Conservation (phyloP, 2,113 vertebrate genomes). For the Gadus chalcogrammus region DNA sequence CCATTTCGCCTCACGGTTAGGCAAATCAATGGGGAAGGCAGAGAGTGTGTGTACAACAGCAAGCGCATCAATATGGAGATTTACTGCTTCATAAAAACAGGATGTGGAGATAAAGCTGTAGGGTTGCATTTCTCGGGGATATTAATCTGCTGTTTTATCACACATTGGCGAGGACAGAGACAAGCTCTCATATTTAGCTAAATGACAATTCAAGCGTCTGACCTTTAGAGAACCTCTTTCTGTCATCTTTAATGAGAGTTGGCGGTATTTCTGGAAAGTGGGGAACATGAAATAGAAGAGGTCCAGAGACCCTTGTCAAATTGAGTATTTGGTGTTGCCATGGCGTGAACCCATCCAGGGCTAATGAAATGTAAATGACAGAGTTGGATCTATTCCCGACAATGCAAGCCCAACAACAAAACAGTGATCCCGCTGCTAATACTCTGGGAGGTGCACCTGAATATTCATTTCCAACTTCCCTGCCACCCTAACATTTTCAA, state of each 20-base stretch:
- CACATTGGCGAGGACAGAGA: constrained; percentile 13
- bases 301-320: not conserved
- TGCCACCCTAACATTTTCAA: constrained; percentile 20
- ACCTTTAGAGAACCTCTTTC: not conserved
- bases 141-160: constrained; percentile 32
- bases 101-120: constrained; percentile 27
- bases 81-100: constrained; percentile 25
- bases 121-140: constrained; percentile 30
- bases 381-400: constrained; percentile 23
- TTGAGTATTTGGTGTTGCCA: constrained; percentile 10
- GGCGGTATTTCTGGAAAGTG: not conserved
- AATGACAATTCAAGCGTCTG: not conserved
- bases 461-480: constrained; percentile 33
- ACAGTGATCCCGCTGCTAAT: not conserved
- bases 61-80: constrained; percentile 45
- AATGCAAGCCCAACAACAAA: constrained; percentile 20
- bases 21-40: constrained; percentile 53
- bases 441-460: not conserved
- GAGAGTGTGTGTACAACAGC: constrained; percentile 50
- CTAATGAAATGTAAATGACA: constrained; percentile 25
- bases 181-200: not conserved
- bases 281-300: not conserved
- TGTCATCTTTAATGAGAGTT: too few relatives aligned
- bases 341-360: constrained; percentile 5
- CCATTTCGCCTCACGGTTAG: constrained; percentile 26